Conservation (phyloP, 2,113 vertebrate genomes). For the Zapornia atra region DNA sequence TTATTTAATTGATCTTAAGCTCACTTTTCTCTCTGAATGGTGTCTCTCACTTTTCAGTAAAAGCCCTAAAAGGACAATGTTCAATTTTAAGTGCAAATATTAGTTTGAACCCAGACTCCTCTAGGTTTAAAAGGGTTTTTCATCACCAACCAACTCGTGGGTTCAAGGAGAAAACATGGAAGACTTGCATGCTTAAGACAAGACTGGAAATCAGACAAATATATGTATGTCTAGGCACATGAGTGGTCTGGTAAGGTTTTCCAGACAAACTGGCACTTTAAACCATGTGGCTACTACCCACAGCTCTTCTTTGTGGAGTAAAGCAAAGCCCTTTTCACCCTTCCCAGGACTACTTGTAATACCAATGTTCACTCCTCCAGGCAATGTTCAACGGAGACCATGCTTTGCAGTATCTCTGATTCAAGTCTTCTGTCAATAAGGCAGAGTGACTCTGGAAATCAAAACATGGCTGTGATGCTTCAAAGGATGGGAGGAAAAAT, state of each 20-base stretch:
- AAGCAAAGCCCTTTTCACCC: background rate
- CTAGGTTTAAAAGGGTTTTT: background rate
- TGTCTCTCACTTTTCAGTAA: background rate
- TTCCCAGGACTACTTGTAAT: rapidly evolving
- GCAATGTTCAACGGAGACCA: background rate
- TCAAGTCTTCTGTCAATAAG: background rate
- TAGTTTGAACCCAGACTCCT: background rate
- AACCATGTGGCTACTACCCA: background rate
- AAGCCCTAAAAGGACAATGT: background rate
- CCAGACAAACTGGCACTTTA: background rate
- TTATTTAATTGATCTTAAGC: background rate
- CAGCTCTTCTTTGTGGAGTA: background rate
- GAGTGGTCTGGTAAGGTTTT: background rate
- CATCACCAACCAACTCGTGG: too few species aligned
- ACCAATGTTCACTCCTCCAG: background rate
- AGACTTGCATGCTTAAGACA: background rate
- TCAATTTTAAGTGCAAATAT: background rate
- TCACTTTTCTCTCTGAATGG: background rate
- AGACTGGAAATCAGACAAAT: background rate
- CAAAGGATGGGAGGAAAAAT: background rate
- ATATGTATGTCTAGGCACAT: rapidly evolving
- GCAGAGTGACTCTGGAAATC: background rate
- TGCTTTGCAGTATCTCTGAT: rapidly evolving
- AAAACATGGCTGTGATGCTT: background rate
- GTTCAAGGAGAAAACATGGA: background rate